phyloP scores from a whole-genome alignment of 2,888 invertebrate species.

The Ernsta delagoae region DNA sequence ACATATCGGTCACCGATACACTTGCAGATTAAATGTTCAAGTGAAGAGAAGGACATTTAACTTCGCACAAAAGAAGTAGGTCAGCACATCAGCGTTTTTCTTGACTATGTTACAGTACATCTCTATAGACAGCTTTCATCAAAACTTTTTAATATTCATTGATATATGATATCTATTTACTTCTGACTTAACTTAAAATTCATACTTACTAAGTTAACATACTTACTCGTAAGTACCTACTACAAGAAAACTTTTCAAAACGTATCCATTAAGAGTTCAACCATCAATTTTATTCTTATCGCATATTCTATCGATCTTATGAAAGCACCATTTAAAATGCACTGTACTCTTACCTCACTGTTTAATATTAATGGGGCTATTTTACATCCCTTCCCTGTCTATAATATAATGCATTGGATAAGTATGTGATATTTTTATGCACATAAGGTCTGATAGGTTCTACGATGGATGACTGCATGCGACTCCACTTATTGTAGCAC shows the following conservation, averaged over 20 bases:
- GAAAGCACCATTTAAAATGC: slow-evolving; percentile 30
- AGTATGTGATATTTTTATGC: slow-evolving; percentile 16
- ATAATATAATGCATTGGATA: slow-evolving; percentile 18
- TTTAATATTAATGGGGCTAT: slow-evolving; percentile 32
- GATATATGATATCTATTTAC: no score
- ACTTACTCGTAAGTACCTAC: background rate
- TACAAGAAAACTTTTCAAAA: slow-evolving; percentile 7
- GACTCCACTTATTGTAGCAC: background rate
- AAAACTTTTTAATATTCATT: no score
- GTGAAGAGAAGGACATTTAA: no score
- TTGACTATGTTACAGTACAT: no score
- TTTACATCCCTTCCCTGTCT: background rate
- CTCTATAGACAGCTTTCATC: no score
- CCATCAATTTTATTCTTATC: slow-evolving; percentile 27
- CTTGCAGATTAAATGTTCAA: no score
- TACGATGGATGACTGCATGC: slow-evolving; percentile 26
- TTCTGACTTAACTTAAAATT: no score
- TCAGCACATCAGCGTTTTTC: no score
- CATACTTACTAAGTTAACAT: no score
- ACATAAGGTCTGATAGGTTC: slow-evolving; percentile 2
- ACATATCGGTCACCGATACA: background rate
- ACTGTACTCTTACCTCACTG: background rate
- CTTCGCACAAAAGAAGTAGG: no score
- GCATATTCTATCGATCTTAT: slow-evolving; percentile 24
- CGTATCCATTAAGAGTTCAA: background rate